Conservation (phyloP, 2,113 vertebrate species). For the Bagarius yarrelli region DNA sequence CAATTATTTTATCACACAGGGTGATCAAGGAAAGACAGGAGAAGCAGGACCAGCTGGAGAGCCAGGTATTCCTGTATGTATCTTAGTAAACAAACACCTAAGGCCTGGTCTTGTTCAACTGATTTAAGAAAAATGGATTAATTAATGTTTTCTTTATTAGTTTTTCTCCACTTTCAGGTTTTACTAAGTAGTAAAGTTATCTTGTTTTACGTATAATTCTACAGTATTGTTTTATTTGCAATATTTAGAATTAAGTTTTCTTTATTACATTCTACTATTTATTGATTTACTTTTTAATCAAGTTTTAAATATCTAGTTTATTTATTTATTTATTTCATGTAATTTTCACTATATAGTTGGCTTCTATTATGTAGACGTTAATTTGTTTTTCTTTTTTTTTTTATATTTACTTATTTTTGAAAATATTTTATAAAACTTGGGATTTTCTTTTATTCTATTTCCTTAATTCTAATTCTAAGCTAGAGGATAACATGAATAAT, state of each 20-base stretch:
- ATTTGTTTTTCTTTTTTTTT: background rate
- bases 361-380: background rate
- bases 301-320: background rate
- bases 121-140: background rate
- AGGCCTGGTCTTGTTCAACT: background rate
- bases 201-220: background rate
- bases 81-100: conserved; percentile 46
- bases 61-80: conserved; percentile 95
- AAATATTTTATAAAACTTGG: too few relatives aligned
- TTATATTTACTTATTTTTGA: background rate
- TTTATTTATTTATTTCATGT: background rate
- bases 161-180: background rate
- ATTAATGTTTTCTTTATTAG: background rate
- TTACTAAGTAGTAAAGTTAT: background rate
- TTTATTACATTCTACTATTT: background rate
- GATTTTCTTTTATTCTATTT: background rate
- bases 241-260: background rate
- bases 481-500: background rate
- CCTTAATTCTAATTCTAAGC: background rate
- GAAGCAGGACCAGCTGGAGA: conserved; percentile 91
- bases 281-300: background rate
- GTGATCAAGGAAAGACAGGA: conserved; percentile 80
- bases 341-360: too few relatives aligned
- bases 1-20: conserved; percentile 66
- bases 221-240: background rate